A percentile compares a stretch with the other conserved stretches of the same genome.
These are phyloP conservation scores for Notiomystis cincta DNA, from an alignment of 2,113 vertebrate genomes.

Conservation along the genomic window DNA sequence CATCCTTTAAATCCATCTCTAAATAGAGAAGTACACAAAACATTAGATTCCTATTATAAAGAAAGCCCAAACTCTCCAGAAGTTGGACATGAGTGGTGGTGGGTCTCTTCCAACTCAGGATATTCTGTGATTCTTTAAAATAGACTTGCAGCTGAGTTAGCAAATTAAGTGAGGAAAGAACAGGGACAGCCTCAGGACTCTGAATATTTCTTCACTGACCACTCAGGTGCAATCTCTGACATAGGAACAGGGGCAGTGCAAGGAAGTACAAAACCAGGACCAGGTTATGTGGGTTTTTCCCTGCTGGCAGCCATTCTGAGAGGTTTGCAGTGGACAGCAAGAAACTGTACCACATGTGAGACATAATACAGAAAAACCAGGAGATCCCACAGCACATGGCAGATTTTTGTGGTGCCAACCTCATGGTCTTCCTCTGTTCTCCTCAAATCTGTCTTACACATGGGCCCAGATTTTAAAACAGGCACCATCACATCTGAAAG, in stretches of 20 bases:
- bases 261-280: background rate
- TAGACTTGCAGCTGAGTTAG: background rate
- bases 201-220: background rate
- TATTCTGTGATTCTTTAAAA: background rate
- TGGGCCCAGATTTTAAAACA: background rate
- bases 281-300: background rate
- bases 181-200: background rate
- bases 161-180: background rate
- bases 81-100: no score
- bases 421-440: background rate
- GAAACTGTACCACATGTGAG: background rate
- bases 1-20: background rate
- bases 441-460: fast-evolving
- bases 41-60: background rate
- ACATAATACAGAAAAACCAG: background rate
- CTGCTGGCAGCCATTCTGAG: background rate
- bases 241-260: background rate
- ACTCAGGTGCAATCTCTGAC: background rate
- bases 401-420: background rate
- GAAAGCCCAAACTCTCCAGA: fast-evolving
- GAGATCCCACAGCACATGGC: background rate
- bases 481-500: background rate
- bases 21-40: background rate
- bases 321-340: background rate
- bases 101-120: background rate